Conservation (phyloP, 2,888 invertebrate species). For the Anticlea derivata region DNA sequence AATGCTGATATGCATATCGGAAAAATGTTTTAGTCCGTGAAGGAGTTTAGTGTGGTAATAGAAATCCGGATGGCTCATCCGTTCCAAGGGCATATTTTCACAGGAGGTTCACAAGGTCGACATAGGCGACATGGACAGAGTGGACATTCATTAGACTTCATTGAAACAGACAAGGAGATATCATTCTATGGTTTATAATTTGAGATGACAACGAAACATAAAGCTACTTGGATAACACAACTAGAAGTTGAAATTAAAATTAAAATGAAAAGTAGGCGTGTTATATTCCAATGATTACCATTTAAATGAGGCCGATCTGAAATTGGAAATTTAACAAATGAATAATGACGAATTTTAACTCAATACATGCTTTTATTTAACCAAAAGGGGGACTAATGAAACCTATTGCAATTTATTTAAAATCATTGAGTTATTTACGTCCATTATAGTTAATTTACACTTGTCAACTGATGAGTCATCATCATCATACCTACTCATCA, state of each 20-base stretch:
- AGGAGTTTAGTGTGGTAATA: conserved; percentile 12
- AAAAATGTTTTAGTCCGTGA: neutral
- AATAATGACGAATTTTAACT: conserved; percentile 53
- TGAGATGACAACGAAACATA: conserved; percentile 57
- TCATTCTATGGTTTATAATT: conserved; percentile 57
- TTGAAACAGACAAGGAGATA: conserved; percentile 45
- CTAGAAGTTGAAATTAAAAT: conserved; percentile 51
- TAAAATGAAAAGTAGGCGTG: conserved; percentile 57
- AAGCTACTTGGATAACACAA: conserved; percentile 69
- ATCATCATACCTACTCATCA: too few species aligned
- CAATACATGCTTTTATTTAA: conserved; percentile 25
- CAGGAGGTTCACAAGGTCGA: conserved; percentile 40
- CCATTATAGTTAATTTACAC: conserved; percentile 12
- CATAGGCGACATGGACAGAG: conserved; percentile 41
- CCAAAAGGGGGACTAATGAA: conserved; percentile 20
- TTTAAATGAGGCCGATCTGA: conserved; percentile 85
- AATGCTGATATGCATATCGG: too few species aligned
- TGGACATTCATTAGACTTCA: conserved; percentile 54
- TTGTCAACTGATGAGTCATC: conserved; percentile 8
- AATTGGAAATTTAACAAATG: conserved; percentile 78
- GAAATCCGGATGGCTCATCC: conserved; percentile 33
- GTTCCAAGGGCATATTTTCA: conserved; percentile 25
- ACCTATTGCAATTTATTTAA: conserved; percentile 5
- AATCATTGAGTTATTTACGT: conserved; percentile 1
- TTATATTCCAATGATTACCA: conserved; percentile 77